A percentile compares a stretch with the other conserved stretches of the same genome.
phyloP scores from a whole-genome alignment of 2,113 vertebrate genomes.

The Monarcha castaneiventris region DNA sequence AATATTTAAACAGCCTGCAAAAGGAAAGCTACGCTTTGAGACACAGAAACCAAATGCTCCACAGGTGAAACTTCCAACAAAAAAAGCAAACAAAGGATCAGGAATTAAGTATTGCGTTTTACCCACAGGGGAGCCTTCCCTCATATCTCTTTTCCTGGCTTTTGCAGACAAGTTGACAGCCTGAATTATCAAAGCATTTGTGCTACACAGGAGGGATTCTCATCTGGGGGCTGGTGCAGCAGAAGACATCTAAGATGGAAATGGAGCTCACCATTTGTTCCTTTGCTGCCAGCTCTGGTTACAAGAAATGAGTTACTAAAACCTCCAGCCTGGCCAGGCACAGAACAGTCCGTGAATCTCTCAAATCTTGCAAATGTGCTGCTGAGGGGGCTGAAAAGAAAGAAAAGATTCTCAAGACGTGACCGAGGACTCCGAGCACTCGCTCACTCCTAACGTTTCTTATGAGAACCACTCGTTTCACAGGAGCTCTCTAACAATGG shows the following conservation, averaged over 20 bases:
- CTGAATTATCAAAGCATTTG: conserved; percentile 10
- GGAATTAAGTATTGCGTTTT: neutral
- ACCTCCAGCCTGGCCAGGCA: neutral
- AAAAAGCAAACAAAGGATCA: neutral
- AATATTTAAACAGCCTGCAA: conserved; percentile 44
- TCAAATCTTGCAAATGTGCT: neutral
- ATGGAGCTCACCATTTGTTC: neutral
- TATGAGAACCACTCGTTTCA: neutral
- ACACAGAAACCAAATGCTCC: neutral
- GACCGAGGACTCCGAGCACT: neutral
- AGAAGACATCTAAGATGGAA: neutral
- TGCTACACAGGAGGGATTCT: neutral
- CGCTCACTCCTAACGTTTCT: neutral
- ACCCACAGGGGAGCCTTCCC: neutral
- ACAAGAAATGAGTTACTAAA: neutral
- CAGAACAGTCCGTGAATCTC: neutral
- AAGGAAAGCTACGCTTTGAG: neutral
- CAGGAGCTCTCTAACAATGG: neutral
- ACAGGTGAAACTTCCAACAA: conserved; percentile 7
- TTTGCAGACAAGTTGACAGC: neutral
- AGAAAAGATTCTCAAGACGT: neutral
- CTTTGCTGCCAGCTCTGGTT: neutral
- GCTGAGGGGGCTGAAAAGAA: neutral
- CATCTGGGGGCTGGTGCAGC: neutral
- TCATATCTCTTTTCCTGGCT: neutral